phyloP scores from a whole-genome alignment of 2,797 vertebrate genomes.

The Enteromius argenteus region DNA sequence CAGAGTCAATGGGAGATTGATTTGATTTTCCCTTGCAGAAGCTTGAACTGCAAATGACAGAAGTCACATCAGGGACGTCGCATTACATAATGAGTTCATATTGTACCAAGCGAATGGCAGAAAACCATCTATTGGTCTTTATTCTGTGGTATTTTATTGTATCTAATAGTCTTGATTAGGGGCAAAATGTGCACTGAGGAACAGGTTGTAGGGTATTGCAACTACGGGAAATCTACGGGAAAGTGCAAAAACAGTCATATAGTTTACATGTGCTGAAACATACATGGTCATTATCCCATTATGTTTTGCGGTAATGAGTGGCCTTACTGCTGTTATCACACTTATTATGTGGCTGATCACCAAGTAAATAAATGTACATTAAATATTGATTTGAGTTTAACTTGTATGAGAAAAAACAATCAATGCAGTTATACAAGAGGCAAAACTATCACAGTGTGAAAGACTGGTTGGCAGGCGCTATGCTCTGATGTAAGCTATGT shows the following conservation, averaged over 20 bases:
- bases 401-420: neutral
- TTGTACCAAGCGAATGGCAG: conserved; percentile 26
- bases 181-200: conserved; percentile 4
- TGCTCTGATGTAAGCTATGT: neutral
- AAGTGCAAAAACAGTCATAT: neutral
- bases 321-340: neutral
- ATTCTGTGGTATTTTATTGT: conserved; percentile 43
- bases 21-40: conserved; percentile 81
- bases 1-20: conserved; percentile 80
- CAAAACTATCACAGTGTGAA: neutral
- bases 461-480: neutral
- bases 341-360: neutral
- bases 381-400: neutral
- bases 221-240: neutral
- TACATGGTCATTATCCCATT: neutral
- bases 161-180: conserved; percentile 39
- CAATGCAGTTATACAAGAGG: neutral
- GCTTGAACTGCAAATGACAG: conserved; percentile 65
- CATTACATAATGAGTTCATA: conserved; percentile 70
- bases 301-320: neutral
- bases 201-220: neutral
- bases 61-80: conserved; percentile 75
- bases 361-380: neutral
- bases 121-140: conserved; percentile 28
- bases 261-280: neutral